Conservation (phyloP, 2,797 vertebrate genomes). For the Xenops minutus region DNA sequence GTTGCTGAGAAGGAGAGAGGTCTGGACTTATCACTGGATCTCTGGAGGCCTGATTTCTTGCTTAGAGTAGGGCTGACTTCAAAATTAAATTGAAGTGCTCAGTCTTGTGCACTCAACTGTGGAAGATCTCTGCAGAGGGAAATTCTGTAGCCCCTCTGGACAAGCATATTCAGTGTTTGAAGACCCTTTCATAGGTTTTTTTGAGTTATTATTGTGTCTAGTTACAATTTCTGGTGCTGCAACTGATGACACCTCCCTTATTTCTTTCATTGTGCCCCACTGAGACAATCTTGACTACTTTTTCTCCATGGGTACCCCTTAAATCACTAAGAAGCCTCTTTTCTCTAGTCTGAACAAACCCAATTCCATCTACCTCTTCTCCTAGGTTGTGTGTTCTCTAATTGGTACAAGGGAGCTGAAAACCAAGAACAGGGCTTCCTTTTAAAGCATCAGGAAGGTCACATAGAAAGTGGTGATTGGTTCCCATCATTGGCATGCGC, state of each 20-base stretch:
- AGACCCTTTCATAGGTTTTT: neutral
- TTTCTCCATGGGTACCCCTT: neutral
- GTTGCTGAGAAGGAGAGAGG: neutral
- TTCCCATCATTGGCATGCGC: neutral
- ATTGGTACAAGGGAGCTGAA: neutral
- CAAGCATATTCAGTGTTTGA: neutral
- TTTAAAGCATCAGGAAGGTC: neutral
- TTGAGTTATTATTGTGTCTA: neutral
- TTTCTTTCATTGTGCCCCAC: neutral
- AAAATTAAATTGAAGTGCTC: neutral
- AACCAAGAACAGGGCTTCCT: neutral
- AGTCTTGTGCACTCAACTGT: neutral
- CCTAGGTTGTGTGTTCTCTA: neutral
- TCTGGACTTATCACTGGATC: fast-evolving
- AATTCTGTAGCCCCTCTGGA: neutral
- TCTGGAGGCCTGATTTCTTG: neutral
- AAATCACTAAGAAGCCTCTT: neutral
- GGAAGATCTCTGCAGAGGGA: neutral
- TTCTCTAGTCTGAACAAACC: neutral
- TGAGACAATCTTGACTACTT: neutral
- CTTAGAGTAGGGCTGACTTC: neutral
- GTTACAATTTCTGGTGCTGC: neutral
- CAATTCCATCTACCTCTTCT: neutral
- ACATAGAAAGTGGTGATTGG: neutral
- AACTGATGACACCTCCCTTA: neutral